These are phyloP conservation scores for Nymphalis polychloros DNA, from an alignment of 2,888 invertebrate genomes.

Conservation along the genomic window DNA sequence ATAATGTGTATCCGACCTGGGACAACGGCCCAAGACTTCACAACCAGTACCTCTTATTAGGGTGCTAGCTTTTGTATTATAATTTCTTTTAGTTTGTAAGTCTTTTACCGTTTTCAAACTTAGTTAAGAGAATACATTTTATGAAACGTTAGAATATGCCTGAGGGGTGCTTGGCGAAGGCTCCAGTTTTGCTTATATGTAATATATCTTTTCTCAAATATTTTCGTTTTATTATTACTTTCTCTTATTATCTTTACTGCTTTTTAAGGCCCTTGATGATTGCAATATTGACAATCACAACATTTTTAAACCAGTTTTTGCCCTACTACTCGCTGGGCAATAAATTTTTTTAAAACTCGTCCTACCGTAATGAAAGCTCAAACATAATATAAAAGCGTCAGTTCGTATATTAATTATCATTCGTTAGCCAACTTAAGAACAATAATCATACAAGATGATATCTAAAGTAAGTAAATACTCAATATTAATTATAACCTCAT, in stretches of 20 bases:
- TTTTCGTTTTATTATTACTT: conserved; percentile 44
- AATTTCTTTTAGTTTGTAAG: conserved; percentile 72
- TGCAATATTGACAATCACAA: background rate
- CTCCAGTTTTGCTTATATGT: conserved; percentile 67
- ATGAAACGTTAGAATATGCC: conserved; percentile 73
- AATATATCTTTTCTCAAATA: conserved; percentile 67
- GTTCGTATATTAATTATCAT: conserved; percentile 47
- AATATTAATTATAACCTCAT: too few relatives aligned
- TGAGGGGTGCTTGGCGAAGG: conserved; percentile 64
- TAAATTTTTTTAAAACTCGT: conserved; percentile 15
- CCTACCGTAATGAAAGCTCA: conserved; percentile 20
- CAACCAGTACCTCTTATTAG: conserved; percentile 43
- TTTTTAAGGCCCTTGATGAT: background rate
- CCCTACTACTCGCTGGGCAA: conserved; percentile 19
- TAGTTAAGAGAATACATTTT: conserved; percentile 63
- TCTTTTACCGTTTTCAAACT: conserved; percentile 55
- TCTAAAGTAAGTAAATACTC: conserved; percentile 47
- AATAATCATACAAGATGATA: conserved; percentile 51
- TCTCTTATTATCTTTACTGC: background rate
- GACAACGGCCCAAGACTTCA: conserved; percentile 63
- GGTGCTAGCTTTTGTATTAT: conserved; percentile 71
- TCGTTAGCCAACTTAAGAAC: conserved; percentile 48
- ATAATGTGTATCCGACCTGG: conserved; percentile 66
- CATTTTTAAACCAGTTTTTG: conserved; percentile 15
- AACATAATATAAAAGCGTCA: conserved; percentile 52